phyloP scores from a whole-genome alignment of 1,140 invertebrate genomes.

The Drosophila sp. region DNA sequence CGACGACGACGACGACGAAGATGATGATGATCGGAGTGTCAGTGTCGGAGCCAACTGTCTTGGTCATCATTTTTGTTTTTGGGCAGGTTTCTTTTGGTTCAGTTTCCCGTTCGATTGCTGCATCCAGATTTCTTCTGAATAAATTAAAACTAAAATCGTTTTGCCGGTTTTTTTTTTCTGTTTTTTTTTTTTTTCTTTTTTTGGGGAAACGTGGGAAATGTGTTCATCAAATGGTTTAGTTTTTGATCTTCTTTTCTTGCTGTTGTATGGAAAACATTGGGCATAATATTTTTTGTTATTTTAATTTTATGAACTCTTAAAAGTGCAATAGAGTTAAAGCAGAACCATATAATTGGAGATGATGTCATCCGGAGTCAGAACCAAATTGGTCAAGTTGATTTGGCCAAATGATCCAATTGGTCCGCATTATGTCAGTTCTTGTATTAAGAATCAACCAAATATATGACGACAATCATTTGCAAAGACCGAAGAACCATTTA shows the following conservation, averaged over 20 bases:
- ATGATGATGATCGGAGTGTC: not conserved
- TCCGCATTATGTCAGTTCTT: constrained; percentile 47
- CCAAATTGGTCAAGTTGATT: constrained; percentile 1
- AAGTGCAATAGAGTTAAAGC: constrained; percentile 49
- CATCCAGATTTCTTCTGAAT: constrained; percentile 80
- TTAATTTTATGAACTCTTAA: constrained; percentile 65
- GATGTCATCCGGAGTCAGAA: constrained; percentile 40
- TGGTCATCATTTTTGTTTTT: constrained; percentile 39
- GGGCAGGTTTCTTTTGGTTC: constrained; percentile 47
- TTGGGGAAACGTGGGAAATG: constrained; percentile 70
- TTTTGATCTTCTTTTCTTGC: constrained; percentile 19
- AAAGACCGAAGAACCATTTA: no score
- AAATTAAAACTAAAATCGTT: constrained; percentile 77
- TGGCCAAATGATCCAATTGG: constrained; percentile 51
- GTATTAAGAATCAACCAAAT: not conserved
- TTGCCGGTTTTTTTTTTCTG: constrained; percentile 31
- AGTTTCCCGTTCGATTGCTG: constrained; percentile 71
- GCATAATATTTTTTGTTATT: constrained; percentile 63
- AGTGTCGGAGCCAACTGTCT: constrained; percentile 21
- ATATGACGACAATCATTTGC: no score
- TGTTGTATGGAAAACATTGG: constrained; percentile 36
- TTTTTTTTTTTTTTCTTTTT: no score
- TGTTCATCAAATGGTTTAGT: constrained; percentile 54
- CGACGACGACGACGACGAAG: not conserved
- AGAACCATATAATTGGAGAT: constrained; percentile 41